These are phyloP conservation scores for Pimpla rufipes DNA, from an alignment of 2,888 invertebrate species.

Conservation along the genomic window DNA sequence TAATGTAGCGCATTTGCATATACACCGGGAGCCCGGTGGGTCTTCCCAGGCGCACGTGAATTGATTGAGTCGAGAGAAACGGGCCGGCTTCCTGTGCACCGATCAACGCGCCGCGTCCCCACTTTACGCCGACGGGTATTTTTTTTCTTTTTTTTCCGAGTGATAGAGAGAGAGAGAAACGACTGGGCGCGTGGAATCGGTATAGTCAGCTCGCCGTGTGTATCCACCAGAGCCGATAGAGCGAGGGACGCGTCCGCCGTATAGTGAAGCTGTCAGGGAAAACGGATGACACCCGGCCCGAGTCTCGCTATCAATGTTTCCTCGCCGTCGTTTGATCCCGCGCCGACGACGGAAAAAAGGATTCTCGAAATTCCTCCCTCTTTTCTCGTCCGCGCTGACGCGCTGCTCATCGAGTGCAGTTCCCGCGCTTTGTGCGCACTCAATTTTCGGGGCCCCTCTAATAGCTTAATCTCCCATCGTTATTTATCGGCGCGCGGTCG, in stretches of 20 bases:
- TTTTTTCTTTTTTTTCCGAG: slow-evolving; percentile 72
- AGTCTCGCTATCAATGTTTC: slow-evolving; percentile 76
- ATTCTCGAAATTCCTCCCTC: slow-evolving; percentile 43
- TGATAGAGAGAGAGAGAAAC: slow-evolving; percentile 66
- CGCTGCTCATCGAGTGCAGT: slow-evolving; percentile 36
- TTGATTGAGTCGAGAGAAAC: slow-evolving; percentile 77
- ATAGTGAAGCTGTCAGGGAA: slow-evolving; percentile 81
- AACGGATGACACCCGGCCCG: slow-evolving; percentile 78
- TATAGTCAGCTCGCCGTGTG: slow-evolving; percentile 45
- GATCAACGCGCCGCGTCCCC: slow-evolving; percentile 70
- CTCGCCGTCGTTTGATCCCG: slow-evolving; percentile 76
- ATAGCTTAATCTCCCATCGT: slow-evolving; percentile 42
- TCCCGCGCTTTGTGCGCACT: background rate
- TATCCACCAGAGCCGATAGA: slow-evolving; percentile 19
- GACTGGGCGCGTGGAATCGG: slow-evolving; percentile 46
- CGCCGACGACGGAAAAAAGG: slow-evolving; percentile 69
- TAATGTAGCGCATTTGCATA: slow-evolving; percentile 9
- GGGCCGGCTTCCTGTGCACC: slow-evolving; percentile 78
- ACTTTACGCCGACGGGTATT: slow-evolving; percentile 77
- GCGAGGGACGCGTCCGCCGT: slow-evolving; percentile 40
- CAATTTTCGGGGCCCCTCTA: slow-evolving; percentile 13
- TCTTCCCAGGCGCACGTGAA: slow-evolving; percentile 71
- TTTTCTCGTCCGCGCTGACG: slow-evolving; percentile 33
- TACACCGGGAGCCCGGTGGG: slow-evolving; percentile 26
- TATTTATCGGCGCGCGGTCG: slow-evolving; percentile 8